phyloP scores from a whole-genome alignment of 2,888 invertebrate species.

The Camponotus fellah region DNA sequence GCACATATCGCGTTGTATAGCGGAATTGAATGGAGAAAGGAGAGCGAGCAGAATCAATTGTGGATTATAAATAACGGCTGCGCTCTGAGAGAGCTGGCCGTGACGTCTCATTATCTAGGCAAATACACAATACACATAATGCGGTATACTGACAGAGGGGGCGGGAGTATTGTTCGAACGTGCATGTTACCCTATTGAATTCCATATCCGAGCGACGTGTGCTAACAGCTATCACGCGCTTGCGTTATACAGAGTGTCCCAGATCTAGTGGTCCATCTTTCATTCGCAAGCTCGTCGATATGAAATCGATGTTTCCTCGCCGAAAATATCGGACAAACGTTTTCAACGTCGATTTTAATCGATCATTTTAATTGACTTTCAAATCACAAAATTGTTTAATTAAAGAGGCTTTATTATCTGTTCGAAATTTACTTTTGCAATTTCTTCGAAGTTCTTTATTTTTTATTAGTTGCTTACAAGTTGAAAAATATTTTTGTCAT shows the following conservation, averaged over 20 bases:
- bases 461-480: neutral
- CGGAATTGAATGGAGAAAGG: slow-evolving; percentile 27
- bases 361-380: neutral
- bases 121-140: slow-evolving; percentile 37
- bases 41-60: slow-evolving; percentile 43
- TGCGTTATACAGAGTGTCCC: slow-evolving; percentile 17
- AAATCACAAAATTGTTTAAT: neutral
- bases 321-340: neutral
- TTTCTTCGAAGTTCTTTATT: neutral
- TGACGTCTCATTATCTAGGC: slow-evolving; percentile 52
- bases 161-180: slow-evolving; percentile 28
- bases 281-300: neutral
- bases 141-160: neutral
- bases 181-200: slow-evolving; percentile 38
- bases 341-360: neutral
- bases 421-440: neutral
- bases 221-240: slow-evolving; percentile 11
- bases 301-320: neutral
- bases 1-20: neutral
- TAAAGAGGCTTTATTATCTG: neutral
- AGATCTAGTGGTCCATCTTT: neutral
- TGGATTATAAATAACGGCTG: slow-evolving; percentile 46
- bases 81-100: slow-evolving; percentile 25
- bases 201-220: slow-evolving; percentile 36
- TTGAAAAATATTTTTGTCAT: neutral